Evolutionary conservation across 2,797 vertebrate species (phyloP).

Genomic region (Psittacula derbiana): DNA sequence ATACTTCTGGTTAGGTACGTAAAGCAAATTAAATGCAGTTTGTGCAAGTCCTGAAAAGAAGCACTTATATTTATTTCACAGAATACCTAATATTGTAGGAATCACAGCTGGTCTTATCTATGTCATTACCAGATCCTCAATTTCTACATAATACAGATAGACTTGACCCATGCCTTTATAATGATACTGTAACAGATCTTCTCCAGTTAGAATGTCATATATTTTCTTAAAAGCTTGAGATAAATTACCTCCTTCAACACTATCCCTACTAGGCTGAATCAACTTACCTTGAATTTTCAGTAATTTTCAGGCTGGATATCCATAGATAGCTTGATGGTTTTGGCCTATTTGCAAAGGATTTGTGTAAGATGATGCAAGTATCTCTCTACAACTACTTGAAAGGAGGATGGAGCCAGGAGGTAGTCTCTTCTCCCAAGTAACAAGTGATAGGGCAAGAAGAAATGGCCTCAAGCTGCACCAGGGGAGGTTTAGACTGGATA

Average conservation of each 20-base stretch:
- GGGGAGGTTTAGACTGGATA: background rate
- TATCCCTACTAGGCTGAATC: background rate
- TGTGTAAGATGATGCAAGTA: background rate
- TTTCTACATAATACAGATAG: background rate
- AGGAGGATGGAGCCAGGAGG: background rate
- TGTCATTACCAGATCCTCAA: background rate
- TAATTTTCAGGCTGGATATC: background rate
- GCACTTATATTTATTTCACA: background rate
- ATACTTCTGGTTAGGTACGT: background rate
- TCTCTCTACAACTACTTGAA: background rate
- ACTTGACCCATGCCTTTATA: background rate
- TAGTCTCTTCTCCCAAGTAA: background rate
- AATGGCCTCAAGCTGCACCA: background rate
- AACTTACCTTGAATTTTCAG: background rate
- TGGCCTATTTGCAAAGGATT: background rate
- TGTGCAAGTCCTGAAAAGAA: background rate
- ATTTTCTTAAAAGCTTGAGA: background rate
- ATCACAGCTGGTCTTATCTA: background rate
- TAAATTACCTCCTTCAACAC: background rate
- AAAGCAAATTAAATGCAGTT: background rate
- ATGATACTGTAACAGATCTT: background rate
- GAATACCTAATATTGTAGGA: background rate
- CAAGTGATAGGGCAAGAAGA: background rate
- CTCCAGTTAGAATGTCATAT: background rate
- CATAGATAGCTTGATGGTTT: background rate